phyloP scores from a whole-genome alignment of 1,140 invertebrate species.

The Aphelenchoides besseyi region DNA sequence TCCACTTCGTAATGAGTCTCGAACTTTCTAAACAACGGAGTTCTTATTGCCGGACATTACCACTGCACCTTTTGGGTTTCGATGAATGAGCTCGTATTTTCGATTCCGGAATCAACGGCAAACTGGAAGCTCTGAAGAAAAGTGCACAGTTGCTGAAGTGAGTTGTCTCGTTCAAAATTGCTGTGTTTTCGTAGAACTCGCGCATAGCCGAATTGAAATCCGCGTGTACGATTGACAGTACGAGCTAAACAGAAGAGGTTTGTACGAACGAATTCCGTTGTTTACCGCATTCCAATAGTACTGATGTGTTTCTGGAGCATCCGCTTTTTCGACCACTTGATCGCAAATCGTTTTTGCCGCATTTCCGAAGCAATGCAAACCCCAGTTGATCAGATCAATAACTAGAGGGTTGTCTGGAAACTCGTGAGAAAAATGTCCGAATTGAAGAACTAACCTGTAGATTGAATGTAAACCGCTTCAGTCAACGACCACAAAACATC shows the following conservation, averaged over 20 bases:
- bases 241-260: conserved; percentile 13
- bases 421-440: background rate
- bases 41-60: too few relatives aligned
- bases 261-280: background rate
- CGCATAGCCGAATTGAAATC: conserved; percentile 13
- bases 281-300: conserved; percentile 28
- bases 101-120: background rate
- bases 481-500: conserved; percentile 28
- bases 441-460: conserved; percentile 7
- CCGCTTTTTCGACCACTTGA: conserved; percentile 3
- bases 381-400: conserved; percentile 21
- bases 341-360: conserved; percentile 3
- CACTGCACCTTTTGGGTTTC: conserved; percentile 20
- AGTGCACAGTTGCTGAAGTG: conserved; percentile 14
- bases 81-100: conserved; percentile 1
- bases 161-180: conserved; percentile 6
- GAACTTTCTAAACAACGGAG: conserved; percentile 6
- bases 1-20: conserved; percentile 5
- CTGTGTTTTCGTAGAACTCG: conserved; percentile 11
- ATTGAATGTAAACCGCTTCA: conserved; percentile 15
- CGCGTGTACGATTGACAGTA: conserved; percentile 10
- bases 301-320: conserved; percentile 15
- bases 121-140: conserved; percentile 11
- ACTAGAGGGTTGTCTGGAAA: conserved; percentile 19
- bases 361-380: conserved; percentile 10